Evolutionary conservation across 1,140 invertebrate genomes (phyloP), one percentile per base, ranked within the genome.

Genomic region (Thaumatotibia leucotreta): DNA sequence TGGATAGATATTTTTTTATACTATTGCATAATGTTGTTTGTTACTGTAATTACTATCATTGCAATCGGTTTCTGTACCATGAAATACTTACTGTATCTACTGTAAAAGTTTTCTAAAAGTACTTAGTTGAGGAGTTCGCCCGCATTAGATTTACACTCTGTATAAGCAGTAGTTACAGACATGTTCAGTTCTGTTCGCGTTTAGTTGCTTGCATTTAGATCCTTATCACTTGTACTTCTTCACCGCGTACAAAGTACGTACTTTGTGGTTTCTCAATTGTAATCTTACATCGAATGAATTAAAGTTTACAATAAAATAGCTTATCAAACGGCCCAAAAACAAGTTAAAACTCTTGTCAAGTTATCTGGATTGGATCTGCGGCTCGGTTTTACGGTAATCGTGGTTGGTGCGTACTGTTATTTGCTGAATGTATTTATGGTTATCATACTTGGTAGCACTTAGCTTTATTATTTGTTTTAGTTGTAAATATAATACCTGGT

Each of bases 301-400:
- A 82, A 73, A 64, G 52, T 69, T 66, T 52, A 68, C 33, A 69
- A 64, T 67, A 6, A 10, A 8, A n/a, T 61, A 22, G 24, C 17
- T 54, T 63, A 49, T 67, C 11, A 23, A 8, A 69, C 70, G 72
- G 72, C 74, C 54, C 69, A 64, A 62, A 39, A 64, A 75, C 72
- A 77, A 82, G 82, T 86, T 82, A 76, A 83, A 77, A 81, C 75
- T 79, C 85, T 84, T 84, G 82, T 86, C 76, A 71, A 76, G 70
- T 77, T 82, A 86, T 88, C 86, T 69, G 69, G 66, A 83, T 84
- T 76, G 77, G 73, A 85, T 85, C 83, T 77, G 67, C 70, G 62
- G 72, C 76, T 78, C 69, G 78, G 81, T 79, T 87, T 84, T 84
- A 88, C 78, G 82, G 74, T 85, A 84, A 85, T 88, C 70, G 79